Evolutionary conservation across 1,140 invertebrate species (phyloP), one percentile per base, ranked within the genome.

Genomic region (Aphaenogaster floridana): DNA sequence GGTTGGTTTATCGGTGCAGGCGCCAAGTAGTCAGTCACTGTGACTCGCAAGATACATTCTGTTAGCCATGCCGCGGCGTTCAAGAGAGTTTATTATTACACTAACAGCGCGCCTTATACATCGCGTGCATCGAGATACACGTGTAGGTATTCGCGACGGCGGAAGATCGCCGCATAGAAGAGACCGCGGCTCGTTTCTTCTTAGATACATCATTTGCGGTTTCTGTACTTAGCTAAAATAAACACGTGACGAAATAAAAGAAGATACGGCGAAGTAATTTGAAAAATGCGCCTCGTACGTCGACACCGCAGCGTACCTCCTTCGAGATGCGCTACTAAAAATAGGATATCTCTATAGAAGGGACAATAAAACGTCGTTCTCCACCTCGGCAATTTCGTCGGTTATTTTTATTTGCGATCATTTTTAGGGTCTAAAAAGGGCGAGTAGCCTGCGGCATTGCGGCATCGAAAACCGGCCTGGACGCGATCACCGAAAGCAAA

Each of bases 1-100:
- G 57, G 45, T 86, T 54, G 78, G 88, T 87, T 92, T 90, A 92
- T 92, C 91, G 84, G 61, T 71, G 83, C 86, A 92, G 90, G 91
- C 90, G 90, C 89, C 91, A 89, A 91, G 81, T 88, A 63, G 59
- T 90, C 90, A 86, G 66, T 84, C 78, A 78, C 57, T 87, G 54
- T 83, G 85, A 86, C 86, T 83, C 85, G 77, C 86, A 68, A 85
- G 79, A 90, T 90, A 80, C 77, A 81, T 78, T 87, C 63, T 69
- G 89, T 90, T 88, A 87, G 77, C 48, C 63, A n/a, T 54, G 80
- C 69, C 72, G 63, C 54, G 64, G 42, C 88, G 77, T 59, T 83
- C 88, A 79, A 66, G 68, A 79, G 78, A 83, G 89, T 90, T 87
- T 90, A 86, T 90, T 89, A 86, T 89, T 89, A 81, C 88, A 76